Evolutionary conservation across 2,797 vertebrate genomes (phyloP), one percentile per base, ranked within the genome.

Genomic region (Lutjanus argentimaculatus): DNA sequence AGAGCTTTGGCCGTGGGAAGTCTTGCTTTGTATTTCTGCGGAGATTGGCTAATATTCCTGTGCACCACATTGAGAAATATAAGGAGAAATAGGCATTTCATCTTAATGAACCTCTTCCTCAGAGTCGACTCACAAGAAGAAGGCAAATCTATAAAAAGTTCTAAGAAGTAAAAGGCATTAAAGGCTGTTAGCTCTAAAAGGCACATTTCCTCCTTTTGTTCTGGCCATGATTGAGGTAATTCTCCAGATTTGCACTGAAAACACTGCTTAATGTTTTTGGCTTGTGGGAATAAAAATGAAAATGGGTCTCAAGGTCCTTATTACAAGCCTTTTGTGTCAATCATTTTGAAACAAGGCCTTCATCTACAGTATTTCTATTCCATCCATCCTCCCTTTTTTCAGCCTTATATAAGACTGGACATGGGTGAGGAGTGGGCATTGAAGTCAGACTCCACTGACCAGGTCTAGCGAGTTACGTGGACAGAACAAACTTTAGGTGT

Each of bases 151-250:
- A 80, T 93, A 89, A 78, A 77, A 93, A 90, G 81, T 85, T 82
- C 64, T 61, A 79, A 85, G 83, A 87, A 88, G 82, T 88, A 85
- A 89, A 85, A 83, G 71, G 83, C 84, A 88, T 89, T 85, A 90
- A 92, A 86, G 75, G 68, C 79, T 85, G 85, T 93, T 90, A 72
- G 85, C 80, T 82, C 75, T 94, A 89, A 93, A 94, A 93, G 78
- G 77, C 83, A 91, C 76, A 91, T 95, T 94, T 94, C 86, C 90
- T 92, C 80, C 84, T 90, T 95, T 92, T 94, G 88, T 93, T 91
- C 86, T 92, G 58, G 81, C 79, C 73, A 68, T 91, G 85, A 88
- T 92, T 36, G 72, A 87, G 80, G 86, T 87, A 92, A 89, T 92
- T 86, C 79, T 84, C 64, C 25, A 77, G 74, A 89, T 91, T 94